A percentile compares a stretch with the other conserved stretches of the same genome.
Evolutionary conservation across 1,140 invertebrate species (phyloP).

Genomic region (Megalopta genalis): DNA sequence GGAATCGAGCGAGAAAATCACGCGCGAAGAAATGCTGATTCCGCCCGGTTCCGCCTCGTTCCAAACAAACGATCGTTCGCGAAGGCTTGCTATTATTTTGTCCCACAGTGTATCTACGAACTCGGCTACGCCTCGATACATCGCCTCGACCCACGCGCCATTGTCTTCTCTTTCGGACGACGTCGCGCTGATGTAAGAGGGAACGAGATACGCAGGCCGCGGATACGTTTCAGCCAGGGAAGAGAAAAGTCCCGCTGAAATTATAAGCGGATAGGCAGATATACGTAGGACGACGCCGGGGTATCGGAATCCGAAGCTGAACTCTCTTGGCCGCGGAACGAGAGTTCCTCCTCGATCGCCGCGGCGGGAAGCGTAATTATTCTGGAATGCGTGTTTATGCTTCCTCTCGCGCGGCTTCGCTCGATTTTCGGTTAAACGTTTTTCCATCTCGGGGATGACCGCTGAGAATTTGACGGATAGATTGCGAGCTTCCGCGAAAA

Average conservation of each 20-base stretch:
- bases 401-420: too few relatives aligned
- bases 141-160: constrained; percentile 68
- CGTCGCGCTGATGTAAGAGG: constrained; percentile 57
- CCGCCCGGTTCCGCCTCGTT: too few relatives aligned
- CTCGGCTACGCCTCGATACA: constrained; percentile 65
- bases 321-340: neutral
- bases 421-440: too few relatives aligned
- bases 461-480: too few relatives aligned
- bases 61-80: too few relatives aligned
- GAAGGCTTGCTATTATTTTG: too few relatives aligned
- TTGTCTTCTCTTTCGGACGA: constrained; percentile 68
- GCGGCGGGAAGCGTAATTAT: neutral
- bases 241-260: constrained; percentile 46
- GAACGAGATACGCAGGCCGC: constrained; percentile 45
- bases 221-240: constrained; percentile 59
- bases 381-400: too few relatives aligned
- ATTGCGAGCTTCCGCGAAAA: too few relatives aligned
- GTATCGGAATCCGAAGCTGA: constrained; percentile 37
- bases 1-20: too few relatives aligned
- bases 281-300: constrained; percentile 56
- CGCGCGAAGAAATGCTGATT: too few relatives aligned
- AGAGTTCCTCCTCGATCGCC: neutral
- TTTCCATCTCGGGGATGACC: too few relatives aligned
- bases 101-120: constrained; percentile 53
- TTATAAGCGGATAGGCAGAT: constrained; percentile 63